These are phyloP conservation scores for Polylopha cassiicola DNA, from an alignment of 2,888 invertebrate genomes.

Conservation along the genomic window DNA sequence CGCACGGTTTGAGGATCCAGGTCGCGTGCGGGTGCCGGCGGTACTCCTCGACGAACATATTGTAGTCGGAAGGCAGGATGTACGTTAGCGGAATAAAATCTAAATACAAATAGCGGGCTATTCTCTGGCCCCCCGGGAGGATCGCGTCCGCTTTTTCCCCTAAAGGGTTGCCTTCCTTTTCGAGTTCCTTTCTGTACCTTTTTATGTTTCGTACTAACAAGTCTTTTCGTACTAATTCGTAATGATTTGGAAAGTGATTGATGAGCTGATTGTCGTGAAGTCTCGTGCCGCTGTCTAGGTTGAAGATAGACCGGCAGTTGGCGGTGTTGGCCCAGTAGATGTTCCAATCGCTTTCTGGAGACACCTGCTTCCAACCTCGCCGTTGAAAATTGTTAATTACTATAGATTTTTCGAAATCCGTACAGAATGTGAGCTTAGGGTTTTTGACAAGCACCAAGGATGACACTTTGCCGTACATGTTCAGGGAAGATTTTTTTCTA, in stretches of 20 bases:
- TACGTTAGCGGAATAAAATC: conserved; percentile 94
- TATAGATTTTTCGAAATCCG: conserved; percentile 91
- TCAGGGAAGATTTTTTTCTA: not conserved
- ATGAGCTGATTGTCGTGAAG: conserved; percentile 91
- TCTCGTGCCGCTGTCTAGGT: conserved; percentile 90
- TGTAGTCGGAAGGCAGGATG: conserved; percentile 92
- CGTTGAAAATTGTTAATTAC: conserved; percentile 91
- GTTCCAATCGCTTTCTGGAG: conserved; percentile 92
- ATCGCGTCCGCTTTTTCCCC: conserved; percentile 78
- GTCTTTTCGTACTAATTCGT: conserved; percentile 93
- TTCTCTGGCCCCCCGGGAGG: conserved; percentile 71
- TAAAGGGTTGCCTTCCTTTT: conserved; percentile 86
- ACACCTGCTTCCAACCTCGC: conserved; percentile 88
- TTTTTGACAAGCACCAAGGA: not conserved
- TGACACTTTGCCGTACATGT: conserved; percentile 5
- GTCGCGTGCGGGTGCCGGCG: conserved; percentile 90
- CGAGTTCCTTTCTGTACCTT: conserved; percentile 89
- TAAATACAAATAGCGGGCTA: conserved; percentile 81
- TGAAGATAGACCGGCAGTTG: conserved; percentile 89
- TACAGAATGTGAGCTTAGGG: conserved; percentile 77
- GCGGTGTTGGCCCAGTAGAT: conserved; percentile 93
- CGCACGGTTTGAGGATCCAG: conserved; percentile 95
- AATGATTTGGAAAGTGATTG: conserved; percentile 94
- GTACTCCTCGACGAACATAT: conserved; percentile 94
- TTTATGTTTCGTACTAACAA: conserved; percentile 93